Base-by-base conservation (phyloP, 1,140 invertebrate genomes). In the Calephelis nemesis region DNA sequence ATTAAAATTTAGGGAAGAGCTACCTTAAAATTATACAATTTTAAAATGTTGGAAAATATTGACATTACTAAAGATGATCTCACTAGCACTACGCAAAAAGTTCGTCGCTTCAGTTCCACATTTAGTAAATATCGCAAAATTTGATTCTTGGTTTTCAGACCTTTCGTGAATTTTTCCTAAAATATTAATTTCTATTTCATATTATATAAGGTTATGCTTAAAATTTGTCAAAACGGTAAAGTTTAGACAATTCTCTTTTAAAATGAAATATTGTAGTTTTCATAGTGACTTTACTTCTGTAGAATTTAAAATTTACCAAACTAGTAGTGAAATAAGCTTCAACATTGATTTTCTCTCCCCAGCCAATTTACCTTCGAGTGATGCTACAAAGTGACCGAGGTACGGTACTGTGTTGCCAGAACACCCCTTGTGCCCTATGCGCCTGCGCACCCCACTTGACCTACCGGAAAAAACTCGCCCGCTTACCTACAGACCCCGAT, bases 321-420 rank as follows among this genome's bases (percentile, higher is more conserved):
- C 4, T n/a, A 60, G 54, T 60, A 60, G 54, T 39, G 39, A 40
- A 49, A 49, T 62, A 66, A 47, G 50, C 64, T 68, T 65, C 15
- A 64, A 19, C 15, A 49, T 13, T 54, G 42, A 50, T 65, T 75
- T 69, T 82, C 39, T 80, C 69, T 82, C 95, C 95, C 63, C 94
- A 97, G 96, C 96, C 96, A 82, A 96, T 97, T 89, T 97, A 95
- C 93, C 93, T 97, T 84, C 94, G 93, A 83, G 92, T 95, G 87
- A 92, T 93, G 81, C 93, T 97, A 78, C 93, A 93, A 84, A 91
- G 92, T 81, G 94, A 96, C 81, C 93, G 96, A 96, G 96, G 96
- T 96, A 96, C 92, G 89, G 92, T 96, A 92, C 92, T 92, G 83
- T 96, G 95, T 92, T 94, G 94, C 88, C 84, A 89, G 71, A 83